Base-by-base conservation (phyloP, 2,888 invertebrate species). In the Automeris io region DNA sequence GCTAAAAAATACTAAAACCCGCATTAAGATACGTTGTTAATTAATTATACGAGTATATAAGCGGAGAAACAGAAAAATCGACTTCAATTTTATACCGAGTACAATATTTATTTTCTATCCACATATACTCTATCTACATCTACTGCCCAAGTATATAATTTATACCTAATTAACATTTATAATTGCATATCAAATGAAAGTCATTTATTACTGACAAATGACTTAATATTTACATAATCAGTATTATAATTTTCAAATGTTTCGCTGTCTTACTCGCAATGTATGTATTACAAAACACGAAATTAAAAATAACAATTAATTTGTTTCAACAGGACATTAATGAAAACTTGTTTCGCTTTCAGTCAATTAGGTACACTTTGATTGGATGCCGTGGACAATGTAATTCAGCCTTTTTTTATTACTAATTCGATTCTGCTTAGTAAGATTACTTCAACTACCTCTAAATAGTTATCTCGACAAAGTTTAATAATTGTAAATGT, bases 321-420 rank as follows among this genome's bases (percentile, higher is more conserved):
- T 16, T 29, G n/a, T 29, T 16, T 16, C 29, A 29, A 29, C 29
- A 16, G 8, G 29, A 13, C 18, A 23, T 31, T 23, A 37, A 37
- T 32, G 32, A 37, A 19, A 37, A 37, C 23, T 32, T 18, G 19
- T 25, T 26, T 26, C 18, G 6, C 35, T 12, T 18, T 32, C 16
- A 37, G 37, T 31, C 32, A 32, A 42, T 36, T 18, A 33, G 34
- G 25, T 37, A 36, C 37, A 39, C 23, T 22, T 31, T 23, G 16
- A 32, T 37, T 37, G 26, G 26, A 2, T 26, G 13, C 16, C 8
- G 26, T 8, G 1, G 3, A 4, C 11, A 1, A 3, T 13, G 8
- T 26, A 13, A 13, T 13, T 13, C 16, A 26, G 16, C 16, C 3
- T 8, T 13, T 3, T 13, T 2, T n/a, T n/a, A n/a, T n/a, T n/a